Evolutionary conservation across 2,888 invertebrate species (phyloP).

Genomic region (Cheilosia vulpina): DNA sequence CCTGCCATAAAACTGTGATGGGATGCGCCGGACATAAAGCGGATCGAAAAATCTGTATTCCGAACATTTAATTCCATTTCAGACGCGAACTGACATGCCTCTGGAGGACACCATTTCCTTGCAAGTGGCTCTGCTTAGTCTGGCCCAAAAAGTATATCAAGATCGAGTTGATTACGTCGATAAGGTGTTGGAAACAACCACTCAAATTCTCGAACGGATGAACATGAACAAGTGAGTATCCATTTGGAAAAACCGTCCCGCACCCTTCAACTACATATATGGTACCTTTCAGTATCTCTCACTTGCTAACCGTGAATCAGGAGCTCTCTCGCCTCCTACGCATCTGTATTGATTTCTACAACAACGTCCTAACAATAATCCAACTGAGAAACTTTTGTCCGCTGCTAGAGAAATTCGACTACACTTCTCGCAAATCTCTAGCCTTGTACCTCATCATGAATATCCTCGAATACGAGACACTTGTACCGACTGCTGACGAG

Average conservation of each 20-base stretch:
- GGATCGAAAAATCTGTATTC: not conserved
- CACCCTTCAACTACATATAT: no score
- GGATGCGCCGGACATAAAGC: not conserved
- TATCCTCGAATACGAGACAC: conserved; percentile 94
- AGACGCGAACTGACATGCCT: conserved; percentile 97
- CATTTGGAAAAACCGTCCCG: no score
- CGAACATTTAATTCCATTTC: conserved; percentile 77
- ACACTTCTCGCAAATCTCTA: conserved; percentile 92
- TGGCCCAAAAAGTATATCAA: conserved; percentile 98
- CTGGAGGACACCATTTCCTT: conserved; percentile 97
- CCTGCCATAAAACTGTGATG: no score
- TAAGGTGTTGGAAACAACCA: conserved; percentile 95
- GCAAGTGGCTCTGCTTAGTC: conserved; percentile 96
- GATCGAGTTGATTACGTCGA: conserved; percentile 97
- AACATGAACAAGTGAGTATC: conserved; percentile 89
- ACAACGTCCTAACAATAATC: conserved; percentile 94
- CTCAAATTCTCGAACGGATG: conserved; percentile 94
- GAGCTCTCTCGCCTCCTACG: conserved; percentile 96
- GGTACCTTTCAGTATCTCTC: conserved; percentile 79
- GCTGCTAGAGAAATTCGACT: conserved; percentile 94
- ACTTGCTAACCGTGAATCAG: conserved; percentile 89
- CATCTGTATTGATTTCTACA: conserved; percentile 97
- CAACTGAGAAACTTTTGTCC: conserved; percentile 94
- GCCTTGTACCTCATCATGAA: conserved; percentile 95
- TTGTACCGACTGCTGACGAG: conserved; percentile 94